Evolutionary conservation across 2,797 vertebrate genomes (phyloP).

Genomic region (Scleropages formosus): DNA sequence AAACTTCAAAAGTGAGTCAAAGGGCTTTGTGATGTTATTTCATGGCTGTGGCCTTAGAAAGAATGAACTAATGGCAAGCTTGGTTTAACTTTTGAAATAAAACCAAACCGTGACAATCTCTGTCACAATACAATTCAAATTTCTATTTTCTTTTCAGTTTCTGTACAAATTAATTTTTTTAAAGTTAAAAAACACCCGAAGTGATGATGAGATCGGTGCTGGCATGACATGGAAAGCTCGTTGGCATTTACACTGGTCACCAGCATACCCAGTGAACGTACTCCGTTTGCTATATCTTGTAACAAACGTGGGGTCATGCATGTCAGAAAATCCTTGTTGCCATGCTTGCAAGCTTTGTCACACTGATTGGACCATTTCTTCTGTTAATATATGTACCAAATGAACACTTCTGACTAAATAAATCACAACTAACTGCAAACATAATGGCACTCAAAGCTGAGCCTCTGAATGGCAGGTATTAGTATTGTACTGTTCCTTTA

Average conservation of each 20-base stretch:
- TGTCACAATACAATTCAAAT: too few relatives aligned
- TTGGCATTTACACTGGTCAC: neutral
- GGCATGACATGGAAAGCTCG: neutral
- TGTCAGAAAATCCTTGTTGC: neutral
- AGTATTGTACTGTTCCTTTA: neutral
- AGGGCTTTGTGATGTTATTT: too few relatives aligned
- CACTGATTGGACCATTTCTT: neutral
- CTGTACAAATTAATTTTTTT: too few relatives aligned
- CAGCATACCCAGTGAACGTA: neutral
- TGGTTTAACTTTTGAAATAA: too few relatives aligned
- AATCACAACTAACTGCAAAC: neutral
- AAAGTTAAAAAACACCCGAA: neutral
- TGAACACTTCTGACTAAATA: constrained; percentile 1
- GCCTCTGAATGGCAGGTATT: constrained; percentile 9
- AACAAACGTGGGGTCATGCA: neutral
- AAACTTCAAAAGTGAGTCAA: too few relatives aligned
- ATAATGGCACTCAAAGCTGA: neutral
- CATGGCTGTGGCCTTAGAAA: too few relatives aligned
- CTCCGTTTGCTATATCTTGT: neutral
- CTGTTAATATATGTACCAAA: neutral
- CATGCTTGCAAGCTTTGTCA: neutral
- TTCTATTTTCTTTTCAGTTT: too few relatives aligned
- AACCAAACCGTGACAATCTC: too few relatives aligned
- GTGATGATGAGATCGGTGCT: neutral
- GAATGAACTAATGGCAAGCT: too few relatives aligned